phyloP scores from a whole-genome alignment of 2,113 vertebrate species.

The Antennarius striatus region DNA sequence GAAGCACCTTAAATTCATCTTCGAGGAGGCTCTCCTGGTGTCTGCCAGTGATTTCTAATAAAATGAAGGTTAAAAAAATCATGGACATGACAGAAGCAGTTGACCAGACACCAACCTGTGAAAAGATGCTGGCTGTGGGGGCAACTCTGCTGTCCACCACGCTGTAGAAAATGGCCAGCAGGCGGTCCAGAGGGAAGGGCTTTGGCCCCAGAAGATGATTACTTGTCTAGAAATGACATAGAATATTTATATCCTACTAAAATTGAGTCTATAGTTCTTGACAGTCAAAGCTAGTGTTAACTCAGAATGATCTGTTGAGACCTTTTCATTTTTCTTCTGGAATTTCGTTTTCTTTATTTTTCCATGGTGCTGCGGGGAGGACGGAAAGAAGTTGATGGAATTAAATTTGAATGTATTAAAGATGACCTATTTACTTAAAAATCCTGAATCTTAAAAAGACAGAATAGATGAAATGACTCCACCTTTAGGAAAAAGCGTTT shows the following conservation, averaged over 20 bases:
- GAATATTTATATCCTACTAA: neutral
- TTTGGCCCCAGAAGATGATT: slow-evolving; percentile 98
- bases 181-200: slow-evolving; percentile 92
- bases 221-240: slow-evolving; percentile 83
- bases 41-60: neutral
- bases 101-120: slow-evolving; percentile 34
- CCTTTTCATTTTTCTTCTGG: slow-evolving; percentile 96
- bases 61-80: no score
- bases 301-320: slow-evolving; percentile 30
- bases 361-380: slow-evolving; percentile 87
- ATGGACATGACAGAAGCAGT: neutral
- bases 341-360: slow-evolving; percentile 94
- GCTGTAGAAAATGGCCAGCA: slow-evolving; percentile 95
- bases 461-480: neutral
- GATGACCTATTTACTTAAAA: neutral
- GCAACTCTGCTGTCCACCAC: slow-evolving; percentile 94
- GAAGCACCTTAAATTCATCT: no score
- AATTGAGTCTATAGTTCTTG: neutral
- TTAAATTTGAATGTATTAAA: neutral
- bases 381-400: slow-evolving; percentile 24
- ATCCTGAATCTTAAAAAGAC: neutral
- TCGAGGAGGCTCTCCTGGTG: neutral
- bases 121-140: slow-evolving; percentile 94
- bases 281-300: neutral
- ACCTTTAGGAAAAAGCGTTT: slow-evolving; percentile 98